These are phyloP conservation scores for Scopus umbretta DNA, from an alignment of 2,113 vertebrate genomes.

Conservation along the genomic window DNA sequence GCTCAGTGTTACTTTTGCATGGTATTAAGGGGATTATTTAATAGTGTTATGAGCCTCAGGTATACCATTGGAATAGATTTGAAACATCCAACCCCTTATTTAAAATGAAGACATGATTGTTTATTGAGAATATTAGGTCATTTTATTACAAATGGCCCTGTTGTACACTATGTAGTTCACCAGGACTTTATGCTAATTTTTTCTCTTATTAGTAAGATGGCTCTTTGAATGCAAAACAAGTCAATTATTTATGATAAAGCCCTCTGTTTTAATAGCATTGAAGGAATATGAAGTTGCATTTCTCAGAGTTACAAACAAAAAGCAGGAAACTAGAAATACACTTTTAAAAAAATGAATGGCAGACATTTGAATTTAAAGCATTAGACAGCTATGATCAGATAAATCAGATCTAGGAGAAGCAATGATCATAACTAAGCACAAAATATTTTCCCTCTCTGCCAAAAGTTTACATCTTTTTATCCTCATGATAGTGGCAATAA, in stretches of 20 bases:
- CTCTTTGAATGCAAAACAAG: neutral
- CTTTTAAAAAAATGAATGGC: neutral
- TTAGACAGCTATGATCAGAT: neutral
- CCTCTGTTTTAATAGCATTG: neutral
- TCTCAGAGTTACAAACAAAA: neutral
- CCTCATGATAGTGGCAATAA: neutral
- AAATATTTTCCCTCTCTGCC: neutral
- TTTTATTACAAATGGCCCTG: neutral
- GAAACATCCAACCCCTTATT: neutral
- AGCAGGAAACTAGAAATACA: neutral
- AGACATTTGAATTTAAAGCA: neutral
- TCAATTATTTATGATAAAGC: constrained; percentile 15
- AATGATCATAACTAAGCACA: neutral
- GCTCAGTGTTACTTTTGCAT: neutral
- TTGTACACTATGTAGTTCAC: neutral
- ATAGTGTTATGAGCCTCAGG: neutral
- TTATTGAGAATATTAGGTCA: neutral
- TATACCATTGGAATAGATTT: neutral
- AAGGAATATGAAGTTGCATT: neutral
- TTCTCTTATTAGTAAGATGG: neutral
- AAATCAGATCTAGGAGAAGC: neutral
- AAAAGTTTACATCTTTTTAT: neutral
- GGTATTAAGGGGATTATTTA: neutral
- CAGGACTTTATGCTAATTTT: neutral
- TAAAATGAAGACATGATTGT: neutral